These are phyloP conservation scores for Rachycentron canadum DNA, from an alignment of 2,797 vertebrate species.

Conservation along the genomic window DNA sequence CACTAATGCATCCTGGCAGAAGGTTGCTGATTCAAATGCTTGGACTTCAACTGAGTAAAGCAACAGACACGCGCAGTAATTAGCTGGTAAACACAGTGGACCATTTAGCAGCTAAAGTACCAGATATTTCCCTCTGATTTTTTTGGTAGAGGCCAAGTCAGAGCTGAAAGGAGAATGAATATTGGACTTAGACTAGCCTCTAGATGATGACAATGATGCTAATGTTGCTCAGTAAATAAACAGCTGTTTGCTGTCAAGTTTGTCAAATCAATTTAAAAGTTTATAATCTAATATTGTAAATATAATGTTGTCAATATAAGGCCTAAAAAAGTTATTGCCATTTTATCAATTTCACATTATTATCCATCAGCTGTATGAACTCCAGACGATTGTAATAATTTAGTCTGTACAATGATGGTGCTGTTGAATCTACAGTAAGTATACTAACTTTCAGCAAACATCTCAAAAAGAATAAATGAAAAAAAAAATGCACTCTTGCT, in stretches of 20 bases:
- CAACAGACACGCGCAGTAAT: not conserved
- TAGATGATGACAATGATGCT: not conserved
- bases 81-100: not conserved
- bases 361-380: not conserved
- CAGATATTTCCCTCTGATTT: not conserved
- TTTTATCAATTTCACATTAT: not conserved
- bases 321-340: not conserved
- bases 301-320: not conserved
- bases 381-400: not conserved
- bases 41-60: not conserved
- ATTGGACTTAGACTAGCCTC: not conserved
- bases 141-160: not conserved
- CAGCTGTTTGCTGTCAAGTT: not conserved
- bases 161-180: not conserved
- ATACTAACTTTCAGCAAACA: not conserved
- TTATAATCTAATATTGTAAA: not conserved
- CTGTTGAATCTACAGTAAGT: too few relatives aligned
- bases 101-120: not conserved
- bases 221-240: not conserved
- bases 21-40: not conserved
- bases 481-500: slow-evolving; percentile 6
- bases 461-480: slow-evolving; percentile 5
- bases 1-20: not conserved
- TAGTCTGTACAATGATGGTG: not conserved
- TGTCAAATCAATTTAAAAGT: not conserved